Evolutionary conservation across 2,797 vertebrate species (phyloP), one percentile per base, ranked within the genome.

Genomic region (Alcedo atthis): DNA sequence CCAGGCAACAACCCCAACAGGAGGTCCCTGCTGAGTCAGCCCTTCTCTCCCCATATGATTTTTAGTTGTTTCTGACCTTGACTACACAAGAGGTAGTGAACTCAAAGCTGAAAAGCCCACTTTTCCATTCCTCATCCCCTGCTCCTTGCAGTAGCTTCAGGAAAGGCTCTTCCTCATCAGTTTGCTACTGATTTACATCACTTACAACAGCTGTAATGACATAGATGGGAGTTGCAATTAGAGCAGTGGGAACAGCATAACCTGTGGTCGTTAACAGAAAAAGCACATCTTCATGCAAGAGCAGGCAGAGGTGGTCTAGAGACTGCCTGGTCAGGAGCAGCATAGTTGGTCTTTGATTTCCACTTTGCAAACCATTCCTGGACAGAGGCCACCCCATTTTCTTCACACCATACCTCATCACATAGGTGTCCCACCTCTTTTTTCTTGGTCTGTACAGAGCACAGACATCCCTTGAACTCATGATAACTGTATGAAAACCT

Each of bases 101-200:
- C 42, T 48, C 78, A 89, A 69, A 87, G 54, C 75, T 92, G 67
- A n/a, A 89, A 91, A 78, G 10, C 12, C 40, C 61, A 35, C 12
- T 59, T 10, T 18, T 74, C 69, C 3, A 0, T 49, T 86, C 35
- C 19, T 71, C 33, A 40, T 62, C 17, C 25, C 46, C 40, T 45
- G 35, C 21, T 78, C 66, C 42, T 5, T 28, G 45, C 12, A 22
- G 9, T 81, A 82, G 73, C 90, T 88, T 90, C 69, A 55, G 86
- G 93, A 84, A 87, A 92, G 54, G 57, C n/a, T 79, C 61, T 62
- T 67, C 46, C 32, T 79, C 66, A 84, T 89, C 84, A 54, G 53
- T 68, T 87, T 69, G 18, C 63, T 92, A 94, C 93, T 37, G 81
- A 95, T 83, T 48, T 32, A 45, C 0, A 0, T 48, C 45, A 71